Evolutionary conservation across 2,888 invertebrate species (phyloP), one percentile per base, ranked within the genome.

Genomic region (Muscina levida): DNA sequence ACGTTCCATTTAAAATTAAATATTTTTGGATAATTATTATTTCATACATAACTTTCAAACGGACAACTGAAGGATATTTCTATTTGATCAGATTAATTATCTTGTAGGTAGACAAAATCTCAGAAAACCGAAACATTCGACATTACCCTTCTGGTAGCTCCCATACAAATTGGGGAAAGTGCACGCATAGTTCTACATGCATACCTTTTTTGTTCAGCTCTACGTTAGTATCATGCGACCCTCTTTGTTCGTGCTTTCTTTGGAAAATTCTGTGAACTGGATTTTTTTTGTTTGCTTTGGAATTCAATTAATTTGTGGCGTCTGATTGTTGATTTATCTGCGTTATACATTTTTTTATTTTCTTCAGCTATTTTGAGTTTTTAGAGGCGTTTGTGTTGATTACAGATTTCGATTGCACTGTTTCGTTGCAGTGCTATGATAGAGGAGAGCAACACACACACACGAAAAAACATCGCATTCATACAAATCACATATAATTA

Each of bases 321-420:
- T 17, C 17, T 56, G 17, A 11, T 1, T 39, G 37, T 8, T 39
- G 37, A 59, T 39, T 31, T 31, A 59, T 57, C 39, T 42, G 31
- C 42, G 37, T 62, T 62, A 19, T 62, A 17, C 10, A 6, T 10
- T 37, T 39, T 53, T 42, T 53, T 15, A 5, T 46, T n/a, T 24
- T 24, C 11, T 65, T n/a, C n/a, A n/a, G n/a, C n/a, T n/a, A n/a
- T n/a, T n/a, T 65, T 65, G 22, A 17, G 4, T 19, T 4, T 67
- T 53, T 22, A 39, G 53, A 68, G 68, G 68, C 68, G 68, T 39
- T 68, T 68, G 68, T 51, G 67, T 67, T 67, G 67, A 67, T 67
- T 67, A 17, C 62, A 62, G 62, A 1, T 8, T 62, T 19, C 19
- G 59, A 22, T 31, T 31, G 31, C 3, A 5, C 31, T 31, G 31